A percentile compares a stretch with the other conserved stretches of the same genome.
phyloP scores from a whole-genome alignment of 2,113 vertebrate genomes.

The Bothrops jararaca region DNA sequence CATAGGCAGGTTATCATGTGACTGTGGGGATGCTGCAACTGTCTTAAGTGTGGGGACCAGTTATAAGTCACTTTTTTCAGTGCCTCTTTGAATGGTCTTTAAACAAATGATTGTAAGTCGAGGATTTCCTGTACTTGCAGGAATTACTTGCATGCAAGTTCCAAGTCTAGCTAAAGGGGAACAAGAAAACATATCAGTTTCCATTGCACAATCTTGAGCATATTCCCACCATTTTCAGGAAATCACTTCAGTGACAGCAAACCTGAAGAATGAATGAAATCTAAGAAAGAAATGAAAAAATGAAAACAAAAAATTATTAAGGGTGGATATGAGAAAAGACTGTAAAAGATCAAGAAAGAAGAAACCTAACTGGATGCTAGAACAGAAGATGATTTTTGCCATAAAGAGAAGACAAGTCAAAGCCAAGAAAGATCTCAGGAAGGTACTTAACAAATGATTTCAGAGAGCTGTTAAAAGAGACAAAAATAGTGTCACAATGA shows the following conservation, averaged over 20 bases:
- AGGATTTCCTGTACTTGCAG: not conserved
- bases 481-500: not conserved
- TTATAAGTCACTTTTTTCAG: not conserved
- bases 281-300: not conserved
- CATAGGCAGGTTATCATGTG: not conserved
- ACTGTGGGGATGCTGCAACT: not conserved
- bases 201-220: not conserved
- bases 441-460: not conserved
- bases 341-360: not conserved
- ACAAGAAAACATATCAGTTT: not conserved
- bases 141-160: not conserved
- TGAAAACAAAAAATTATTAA: not conserved
- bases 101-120: not conserved
- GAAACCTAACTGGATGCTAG: not conserved
- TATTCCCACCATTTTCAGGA: not conserved
- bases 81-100: not conserved
- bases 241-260: not conserved
- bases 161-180: not conserved
- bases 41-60: not conserved
- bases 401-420: not conserved
- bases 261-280: not conserved
- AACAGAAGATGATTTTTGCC: not conserved
- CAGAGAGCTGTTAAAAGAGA: not conserved
- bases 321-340: not conserved
- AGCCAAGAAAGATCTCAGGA: not conserved